These are phyloP conservation scores for Brachypalpus laphriformis DNA, from an alignment of 2,888 invertebrate species.

Conservation along the genomic window DNA sequence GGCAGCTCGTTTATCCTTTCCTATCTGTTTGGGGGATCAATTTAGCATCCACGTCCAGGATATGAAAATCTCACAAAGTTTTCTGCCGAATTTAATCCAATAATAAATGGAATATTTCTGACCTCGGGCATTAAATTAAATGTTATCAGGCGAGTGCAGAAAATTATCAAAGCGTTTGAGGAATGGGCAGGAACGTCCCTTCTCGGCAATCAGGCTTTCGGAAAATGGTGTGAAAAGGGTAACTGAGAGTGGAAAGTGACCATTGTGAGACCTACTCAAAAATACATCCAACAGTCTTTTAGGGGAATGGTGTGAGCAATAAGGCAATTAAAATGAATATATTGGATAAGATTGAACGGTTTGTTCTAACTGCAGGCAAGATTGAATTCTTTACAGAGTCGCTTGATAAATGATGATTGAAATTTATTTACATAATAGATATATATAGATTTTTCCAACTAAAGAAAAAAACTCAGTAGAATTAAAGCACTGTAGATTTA, in stretches of 20 bases:
- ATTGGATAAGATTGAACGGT: not conserved
- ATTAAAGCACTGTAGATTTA: no score
- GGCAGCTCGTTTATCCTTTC: conserved; percentile 68
- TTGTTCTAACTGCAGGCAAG: not conserved
- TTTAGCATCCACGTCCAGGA: conserved; percentile 71
- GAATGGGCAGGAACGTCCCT: conserved; percentile 47
- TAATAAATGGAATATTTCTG: conserved; percentile 83
- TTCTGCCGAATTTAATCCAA: conserved; percentile 83
- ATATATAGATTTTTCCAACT: no score
- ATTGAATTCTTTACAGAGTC: no score
- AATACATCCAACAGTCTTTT: conserved; percentile 24
- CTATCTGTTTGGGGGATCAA: conserved; percentile 71
- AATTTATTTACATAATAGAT: no score
- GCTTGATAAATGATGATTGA: no score
- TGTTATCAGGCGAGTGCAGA: conserved; percentile 83
- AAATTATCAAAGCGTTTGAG: conserved; percentile 80
- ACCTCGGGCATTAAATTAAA: conserved; percentile 84
- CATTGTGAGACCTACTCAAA: conserved; percentile 19
- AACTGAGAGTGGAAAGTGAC: conserved; percentile 16
- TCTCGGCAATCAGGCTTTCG: conserved; percentile 10
- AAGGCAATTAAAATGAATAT: conserved; percentile 59
- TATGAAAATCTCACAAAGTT: conserved; percentile 76
- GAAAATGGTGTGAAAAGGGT: conserved; percentile 40
- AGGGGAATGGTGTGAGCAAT: conserved; percentile 16
- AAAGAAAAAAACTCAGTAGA: no score